Evolutionary conservation across 2,888 invertebrate species (phyloP).

Genomic region (Pelosia muscerda): DNA sequence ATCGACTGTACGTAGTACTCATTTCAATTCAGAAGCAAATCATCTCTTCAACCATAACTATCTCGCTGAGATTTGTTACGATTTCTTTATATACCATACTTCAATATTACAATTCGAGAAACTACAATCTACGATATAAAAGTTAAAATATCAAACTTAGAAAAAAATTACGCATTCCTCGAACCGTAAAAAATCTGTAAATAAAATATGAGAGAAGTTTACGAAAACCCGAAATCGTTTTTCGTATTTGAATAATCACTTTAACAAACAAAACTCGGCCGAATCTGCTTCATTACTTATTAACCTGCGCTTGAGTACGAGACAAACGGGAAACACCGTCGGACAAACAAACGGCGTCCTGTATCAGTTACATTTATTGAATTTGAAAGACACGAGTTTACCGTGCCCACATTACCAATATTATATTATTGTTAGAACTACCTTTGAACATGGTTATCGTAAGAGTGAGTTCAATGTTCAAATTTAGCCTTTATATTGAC

Average conservation of each 20-base stretch:
- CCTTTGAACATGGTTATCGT: not conserved
- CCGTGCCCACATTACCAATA: constrained; percentile 23
- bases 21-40: not conserved
- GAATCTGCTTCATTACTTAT: constrained; percentile 84
- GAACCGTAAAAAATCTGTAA: constrained; percentile 83
- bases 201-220: constrained; percentile 86
- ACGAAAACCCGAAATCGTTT: constrained; percentile 84
- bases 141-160: constrained; percentile 64
- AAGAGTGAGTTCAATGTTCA: not conserved
- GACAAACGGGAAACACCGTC: constrained; percentile 63
- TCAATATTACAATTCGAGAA: constrained; percentile 38
- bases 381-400: constrained; percentile 32
- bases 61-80: not conserved
- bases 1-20: not conserved
- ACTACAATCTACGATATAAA: constrained; percentile 48
- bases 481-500: not conserved
- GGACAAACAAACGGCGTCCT: constrained; percentile 35
- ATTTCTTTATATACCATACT: constrained; percentile 9
- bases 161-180: constrained; percentile 76
- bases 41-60: constrained; percentile 1
- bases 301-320: constrained; percentile 77
- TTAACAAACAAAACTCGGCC: constrained; percentile 84
- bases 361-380: constrained; percentile 39
- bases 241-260: constrained; percentile 86
- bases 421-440: constrained; percentile 17